A percentile compares a stretch with the other conserved stretches of the same genome.
phyloP scores from a whole-genome alignment of 1,140 invertebrate genomes.

The Doryteuthis pealeii region DNA sequence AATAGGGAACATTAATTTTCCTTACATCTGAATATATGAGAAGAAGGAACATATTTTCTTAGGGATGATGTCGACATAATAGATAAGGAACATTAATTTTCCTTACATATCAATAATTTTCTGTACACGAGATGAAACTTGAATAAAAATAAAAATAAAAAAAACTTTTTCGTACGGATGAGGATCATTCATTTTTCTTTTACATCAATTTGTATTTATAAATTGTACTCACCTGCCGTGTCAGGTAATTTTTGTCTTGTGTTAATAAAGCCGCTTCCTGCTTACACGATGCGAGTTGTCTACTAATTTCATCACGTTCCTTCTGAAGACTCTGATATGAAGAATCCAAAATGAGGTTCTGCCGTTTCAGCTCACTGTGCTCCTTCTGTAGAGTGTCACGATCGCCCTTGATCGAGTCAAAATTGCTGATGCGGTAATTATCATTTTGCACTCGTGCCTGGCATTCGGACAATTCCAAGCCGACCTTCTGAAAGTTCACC shows the following conservation, averaged over 20 bases:
- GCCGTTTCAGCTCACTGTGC: slow-evolving; percentile 43
- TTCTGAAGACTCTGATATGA: slow-evolving; percentile 45
- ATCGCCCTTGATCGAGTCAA: slow-evolving; percentile 55
- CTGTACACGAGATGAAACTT: too few relatives aligned
- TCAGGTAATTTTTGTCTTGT: slow-evolving; percentile 61
- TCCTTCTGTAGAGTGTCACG: slow-evolving; percentile 53
- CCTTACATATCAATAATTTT: too few relatives aligned
- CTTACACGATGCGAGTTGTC: slow-evolving; percentile 49
- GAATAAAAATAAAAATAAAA: too few relatives aligned
- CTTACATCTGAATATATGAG: too few relatives aligned
- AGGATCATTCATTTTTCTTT: too few relatives aligned
- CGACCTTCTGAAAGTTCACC: slow-evolving; percentile 50
- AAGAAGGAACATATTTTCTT: too few relatives aligned
- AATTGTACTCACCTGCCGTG: slow-evolving; percentile 50
- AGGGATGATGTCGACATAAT: too few relatives aligned
- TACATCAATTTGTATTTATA: too few relatives aligned
- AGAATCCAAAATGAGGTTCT: slow-evolving; percentile 46
- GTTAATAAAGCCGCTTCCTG: slow-evolving; percentile 54
- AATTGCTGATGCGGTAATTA: slow-evolving; percentile 58
- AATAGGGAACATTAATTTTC: too few relatives aligned
- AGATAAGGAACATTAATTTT: too few relatives aligned
- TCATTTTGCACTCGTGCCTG: slow-evolving; percentile 48
- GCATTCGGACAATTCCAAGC: slow-evolving; percentile 43
- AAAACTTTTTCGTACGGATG: too few relatives aligned
- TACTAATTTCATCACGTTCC: slow-evolving; percentile 54